A percentile compares a stretch with the other conserved stretches of the same genome.
These are phyloP conservation scores for Centropus bengalensis DNA, from an alignment of 2,113 vertebrate genomes.

Conservation along the genomic window DNA sequence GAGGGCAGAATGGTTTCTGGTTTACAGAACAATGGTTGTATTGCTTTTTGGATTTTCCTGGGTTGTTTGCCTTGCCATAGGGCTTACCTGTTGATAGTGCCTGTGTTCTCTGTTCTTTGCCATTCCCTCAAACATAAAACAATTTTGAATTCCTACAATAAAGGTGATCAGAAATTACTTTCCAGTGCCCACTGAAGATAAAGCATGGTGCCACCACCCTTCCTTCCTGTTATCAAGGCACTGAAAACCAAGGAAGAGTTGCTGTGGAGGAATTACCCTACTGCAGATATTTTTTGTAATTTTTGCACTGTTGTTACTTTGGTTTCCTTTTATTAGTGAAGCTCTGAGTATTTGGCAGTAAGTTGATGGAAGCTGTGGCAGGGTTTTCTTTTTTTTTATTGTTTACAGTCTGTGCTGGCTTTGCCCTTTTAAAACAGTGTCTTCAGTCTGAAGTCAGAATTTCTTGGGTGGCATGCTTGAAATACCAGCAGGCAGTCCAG, in stretches of 20 bases:
- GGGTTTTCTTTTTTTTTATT: not conserved
- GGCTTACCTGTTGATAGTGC: not conserved
- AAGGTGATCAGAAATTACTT: not conserved
- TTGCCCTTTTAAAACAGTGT: constrained; percentile 2
- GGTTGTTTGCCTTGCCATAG: not conserved
- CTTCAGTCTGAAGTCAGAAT: not conserved
- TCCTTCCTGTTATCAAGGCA: not conserved
- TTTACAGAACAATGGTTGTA: not conserved
- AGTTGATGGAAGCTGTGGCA: not conserved
- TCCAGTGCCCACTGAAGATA: not conserved
- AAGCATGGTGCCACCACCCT: not conserved
- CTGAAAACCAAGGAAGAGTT: not conserved
- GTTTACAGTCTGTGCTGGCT: not conserved
- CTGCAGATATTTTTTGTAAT: not conserved
- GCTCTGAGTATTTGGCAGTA: not conserved
- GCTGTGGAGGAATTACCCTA: not conserved
- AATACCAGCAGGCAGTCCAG: not conserved
- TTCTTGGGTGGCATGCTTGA: not conserved
- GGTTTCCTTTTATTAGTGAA: not conserved
- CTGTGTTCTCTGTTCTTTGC: not conserved
- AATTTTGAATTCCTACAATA: not conserved
- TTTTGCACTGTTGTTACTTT: not conserved
- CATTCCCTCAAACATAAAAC: not conserved
- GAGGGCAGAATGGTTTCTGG: not conserved
- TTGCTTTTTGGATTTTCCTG: not conserved